Evolutionary conservation across 2,113 vertebrate species (phyloP), one percentile per base, ranked within the genome.

Genomic region (Oreochromis aureus): DNA sequence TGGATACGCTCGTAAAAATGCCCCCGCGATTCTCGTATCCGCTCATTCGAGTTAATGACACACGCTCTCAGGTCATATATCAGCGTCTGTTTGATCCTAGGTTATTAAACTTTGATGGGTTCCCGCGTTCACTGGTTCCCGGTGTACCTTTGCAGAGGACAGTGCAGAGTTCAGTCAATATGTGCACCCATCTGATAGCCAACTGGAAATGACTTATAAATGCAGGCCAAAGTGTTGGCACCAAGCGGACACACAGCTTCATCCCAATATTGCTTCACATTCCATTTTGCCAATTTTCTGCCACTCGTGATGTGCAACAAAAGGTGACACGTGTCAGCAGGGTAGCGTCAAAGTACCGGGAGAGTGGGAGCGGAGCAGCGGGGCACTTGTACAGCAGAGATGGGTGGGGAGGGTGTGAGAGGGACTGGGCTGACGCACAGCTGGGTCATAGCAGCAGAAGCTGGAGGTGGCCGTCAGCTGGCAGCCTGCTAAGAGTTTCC

Each of bases 41-140:
- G 54, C 93, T 94, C 93, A 87, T 94, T 92, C 81, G 13, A 91
- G 90, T 90, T 95, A 95, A 95, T 93, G 92, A 92, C 92, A 92
- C 87, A 56, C 88, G 58, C 90, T 85, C 90, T 81, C 89, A 58
- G 39, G 79, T 73, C 90, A 61, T 94, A 91, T 87, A 94, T 94
- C 94, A 93, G 85, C 44, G 61, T 91, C 92, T 90, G 89, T 91
- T 94, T 91, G 92, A 95, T 24, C 24, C 85, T 90, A 81, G 93
- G 92, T 92, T 88, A 92, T 95, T 93, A 95, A 94, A 95, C 85
- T 92, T 92, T 94, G 89, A 95, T 93, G 88, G 89, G 66, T 85
- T 91, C 83, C 91, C 5, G 36, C 46, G 11, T 84, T 86, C 87
- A 59, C 76, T 39, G 56, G 80, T 94, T 83, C 32, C 82, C 61